These are phyloP conservation scores for Wasmannia auropunctata DNA, from an alignment of 1,140 invertebrate genomes.

Conservation along the genomic window DNA sequence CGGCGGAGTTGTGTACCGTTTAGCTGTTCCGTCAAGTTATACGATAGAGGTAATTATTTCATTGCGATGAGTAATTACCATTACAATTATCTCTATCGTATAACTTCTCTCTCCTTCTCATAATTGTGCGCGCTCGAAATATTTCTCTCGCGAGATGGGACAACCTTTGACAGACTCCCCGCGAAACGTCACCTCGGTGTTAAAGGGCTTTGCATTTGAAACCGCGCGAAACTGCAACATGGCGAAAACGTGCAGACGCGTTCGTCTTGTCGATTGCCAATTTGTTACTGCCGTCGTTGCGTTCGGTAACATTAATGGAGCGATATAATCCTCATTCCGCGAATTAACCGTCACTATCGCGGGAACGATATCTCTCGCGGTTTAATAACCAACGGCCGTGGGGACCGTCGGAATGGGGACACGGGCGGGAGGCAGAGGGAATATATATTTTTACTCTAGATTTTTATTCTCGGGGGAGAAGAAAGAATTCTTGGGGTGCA, in stretches of 20 bases:
- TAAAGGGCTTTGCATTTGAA: neutral
- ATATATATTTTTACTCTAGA: neutral
- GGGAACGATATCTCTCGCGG: neutral
- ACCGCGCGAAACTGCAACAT: too few relatives aligned
- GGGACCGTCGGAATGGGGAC: neutral
- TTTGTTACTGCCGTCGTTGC: slow-evolving; percentile 13
- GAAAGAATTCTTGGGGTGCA: neutral
- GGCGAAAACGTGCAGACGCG: slow-evolving; percentile 18
- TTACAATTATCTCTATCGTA: too few relatives aligned
- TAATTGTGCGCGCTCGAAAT: neutral
- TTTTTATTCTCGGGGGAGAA: neutral
- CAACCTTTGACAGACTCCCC: neutral
- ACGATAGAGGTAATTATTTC: neutral
- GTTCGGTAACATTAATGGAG: slow-evolving; percentile 8
- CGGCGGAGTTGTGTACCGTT: neutral
- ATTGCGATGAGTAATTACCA: neutral
- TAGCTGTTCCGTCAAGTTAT: neutral
- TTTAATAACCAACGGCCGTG: too few relatives aligned
- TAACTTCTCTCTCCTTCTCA: too few relatives aligned
- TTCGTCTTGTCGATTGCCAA: slow-evolving; percentile 10
- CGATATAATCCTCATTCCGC: slow-evolving; percentile 35
- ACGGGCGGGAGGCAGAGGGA: too few relatives aligned
- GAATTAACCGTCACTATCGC: neutral
- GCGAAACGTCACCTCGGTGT: neutral
- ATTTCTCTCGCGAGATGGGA: neutral